These are phyloP conservation scores for Sitophilus oryzae DNA, from an alignment of 1,140 invertebrate species.

Conservation along the genomic window DNA sequence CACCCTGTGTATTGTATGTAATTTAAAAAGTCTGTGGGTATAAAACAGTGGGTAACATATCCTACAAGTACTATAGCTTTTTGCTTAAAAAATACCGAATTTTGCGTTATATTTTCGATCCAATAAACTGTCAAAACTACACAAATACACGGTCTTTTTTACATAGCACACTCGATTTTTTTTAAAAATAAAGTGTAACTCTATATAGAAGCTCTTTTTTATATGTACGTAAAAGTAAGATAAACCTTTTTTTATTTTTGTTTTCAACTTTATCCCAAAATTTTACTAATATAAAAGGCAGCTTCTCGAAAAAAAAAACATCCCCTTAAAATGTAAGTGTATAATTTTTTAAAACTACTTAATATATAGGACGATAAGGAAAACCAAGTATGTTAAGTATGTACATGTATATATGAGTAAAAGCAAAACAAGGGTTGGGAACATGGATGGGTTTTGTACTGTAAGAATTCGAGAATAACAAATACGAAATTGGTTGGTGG, in stretches of 20 bases:
- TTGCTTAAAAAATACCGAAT: slow-evolving; percentile 18
- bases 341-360: slow-evolving; percentile 26
- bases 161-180: neutral
- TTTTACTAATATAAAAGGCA: neutral
- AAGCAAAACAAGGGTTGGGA: slow-evolving; percentile 10
- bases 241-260: neutral
- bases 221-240: slow-evolving; percentile 4
- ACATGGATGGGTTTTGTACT: neutral
- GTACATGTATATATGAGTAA: slow-evolving; percentile 7
- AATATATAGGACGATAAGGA: slow-evolving; percentile 21
- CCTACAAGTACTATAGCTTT: slow-evolving; percentile 21
- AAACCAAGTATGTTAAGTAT: slow-evolving; percentile 20
- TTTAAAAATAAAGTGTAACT: neutral
- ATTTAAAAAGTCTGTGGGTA: neutral
- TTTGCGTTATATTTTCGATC: slow-evolving; percentile 7
- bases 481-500: neutral
- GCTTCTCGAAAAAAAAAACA: neutral
- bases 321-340: slow-evolving; percentile 12
- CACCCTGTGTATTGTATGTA: neutral
- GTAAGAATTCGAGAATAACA: slow-evolving; percentile 2
- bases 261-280: neutral
- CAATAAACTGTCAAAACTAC: no score
- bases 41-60: slow-evolving; percentile 16
- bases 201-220: neutral
- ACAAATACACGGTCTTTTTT: neutral